These are phyloP conservation scores for Chrysolina oricalcia DNA, from an alignment of 2,888 invertebrate genomes.

Conservation along the genomic window DNA sequence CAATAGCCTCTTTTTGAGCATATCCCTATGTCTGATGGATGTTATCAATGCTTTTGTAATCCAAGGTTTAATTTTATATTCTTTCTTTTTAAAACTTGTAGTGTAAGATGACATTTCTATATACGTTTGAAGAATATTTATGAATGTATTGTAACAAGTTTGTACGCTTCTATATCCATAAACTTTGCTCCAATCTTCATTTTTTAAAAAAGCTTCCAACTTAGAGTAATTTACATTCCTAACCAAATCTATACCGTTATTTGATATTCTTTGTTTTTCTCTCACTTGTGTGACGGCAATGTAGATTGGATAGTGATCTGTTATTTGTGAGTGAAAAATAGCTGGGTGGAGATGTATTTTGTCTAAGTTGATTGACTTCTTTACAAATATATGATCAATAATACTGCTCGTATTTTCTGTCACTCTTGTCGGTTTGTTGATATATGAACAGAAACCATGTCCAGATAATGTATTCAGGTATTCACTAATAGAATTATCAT, in stretches of 20 bases:
- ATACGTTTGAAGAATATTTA: not conserved
- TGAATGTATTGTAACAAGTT: not conserved
- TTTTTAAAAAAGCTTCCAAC: not conserved
- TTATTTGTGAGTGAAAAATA: not conserved
- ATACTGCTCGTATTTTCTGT: too few species aligned
- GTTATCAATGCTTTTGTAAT: constrained; percentile 9
- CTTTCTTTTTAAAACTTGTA: not conserved
- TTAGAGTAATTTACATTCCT: not conserved
- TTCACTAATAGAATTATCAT: not conserved
- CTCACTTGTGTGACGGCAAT: not conserved
- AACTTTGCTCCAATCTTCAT: not conserved
- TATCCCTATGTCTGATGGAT: constrained; percentile 18
- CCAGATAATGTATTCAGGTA: not conserved
- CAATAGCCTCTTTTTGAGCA: constrained; percentile 7
- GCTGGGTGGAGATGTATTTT: not conserved
- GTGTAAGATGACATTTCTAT: not conserved
- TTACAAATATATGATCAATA: constrained; percentile 23
- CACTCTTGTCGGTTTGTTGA: too few species aligned
- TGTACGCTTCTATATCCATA: not conserved
- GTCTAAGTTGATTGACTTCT: not conserved
- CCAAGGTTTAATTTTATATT: constrained; percentile 3
- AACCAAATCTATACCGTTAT: not conserved
- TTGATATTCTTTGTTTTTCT: not conserved
- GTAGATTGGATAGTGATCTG: not conserved
- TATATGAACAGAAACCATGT: not conserved